These are phyloP conservation scores for Galeopterus variegatus DNA, from an alignment of 2,113 vertebrate genomes.

Conservation along the genomic window DNA sequence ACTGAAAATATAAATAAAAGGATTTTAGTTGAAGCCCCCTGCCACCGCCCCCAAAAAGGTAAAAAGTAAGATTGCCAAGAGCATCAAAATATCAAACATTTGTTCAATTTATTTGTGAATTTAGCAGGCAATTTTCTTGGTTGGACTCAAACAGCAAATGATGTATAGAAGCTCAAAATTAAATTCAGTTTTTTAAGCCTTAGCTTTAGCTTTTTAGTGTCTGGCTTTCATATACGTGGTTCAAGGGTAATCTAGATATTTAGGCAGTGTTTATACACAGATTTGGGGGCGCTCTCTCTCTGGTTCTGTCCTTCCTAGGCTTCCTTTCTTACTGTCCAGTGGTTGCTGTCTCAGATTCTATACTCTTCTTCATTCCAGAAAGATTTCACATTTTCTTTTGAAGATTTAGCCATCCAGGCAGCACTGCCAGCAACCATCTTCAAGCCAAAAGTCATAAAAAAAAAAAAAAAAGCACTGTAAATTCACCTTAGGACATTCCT, in stretches of 20 bases:
- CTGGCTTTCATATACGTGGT: no score
- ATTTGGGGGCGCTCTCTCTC: neutral
- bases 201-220: neutral
- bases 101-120: neutral
- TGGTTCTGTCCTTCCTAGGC: neutral
- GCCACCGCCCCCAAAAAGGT: conserved; percentile 7
- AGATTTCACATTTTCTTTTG: neutral
- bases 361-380: neutral
- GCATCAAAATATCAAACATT: neutral
- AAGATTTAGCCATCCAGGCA: neutral
- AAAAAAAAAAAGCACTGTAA: neutral
- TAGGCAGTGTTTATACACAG: neutral
- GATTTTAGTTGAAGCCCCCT: neutral
- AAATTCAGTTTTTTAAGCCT: neutral
- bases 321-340: neutral
- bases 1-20: neutral
- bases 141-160: neutral
- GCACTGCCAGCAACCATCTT: neutral
- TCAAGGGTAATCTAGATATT: neutral
- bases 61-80: neutral
- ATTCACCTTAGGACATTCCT: neutral
- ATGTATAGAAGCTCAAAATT: neutral
- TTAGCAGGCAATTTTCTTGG: neutral
- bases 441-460: neutral
- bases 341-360: neutral